Base-by-base conservation (phyloP, 2,888 invertebrate genomes). In the Cybosia mesomella region DNA sequence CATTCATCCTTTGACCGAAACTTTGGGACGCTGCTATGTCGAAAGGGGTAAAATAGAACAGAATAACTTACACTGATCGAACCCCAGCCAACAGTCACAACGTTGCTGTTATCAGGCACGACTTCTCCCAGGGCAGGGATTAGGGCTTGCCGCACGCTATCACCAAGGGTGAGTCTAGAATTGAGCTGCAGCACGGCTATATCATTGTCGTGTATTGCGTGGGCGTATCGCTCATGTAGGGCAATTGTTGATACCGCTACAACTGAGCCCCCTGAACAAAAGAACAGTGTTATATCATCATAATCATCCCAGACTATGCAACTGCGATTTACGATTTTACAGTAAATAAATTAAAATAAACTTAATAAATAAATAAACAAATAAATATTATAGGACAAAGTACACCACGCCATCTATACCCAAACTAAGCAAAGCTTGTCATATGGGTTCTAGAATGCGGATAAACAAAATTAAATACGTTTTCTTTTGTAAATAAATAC, bases 61-160 rank as follows among this genome's bases (percentile, higher is more conserved):
- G 13, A 10, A 28, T 9, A 21, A 79, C 88, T 85, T 67, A 92
- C 92, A 61, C 71, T 70, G 53, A 91, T 93, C 5, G 72, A 49
- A 0, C 94, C 94, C 94, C 94, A 94, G 0, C 94, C 94, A 2
- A 91, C 82, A 39, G 83, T 79, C 0, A 74, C 75, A 4, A 93
- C 89, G 0, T 70, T 49, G 0, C 83, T 72, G 72, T 90, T 85
- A 63, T 89, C 85, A 0, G 86, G 80, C 10, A 93, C 72, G 13
- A 58, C 64, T 0, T 72, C 71, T 0, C 79, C 83, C 39, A 80
- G 85, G 8, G n/a, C 9, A 1, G 91, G 89, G 8, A 93, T 76
- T 34, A 2, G 0, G 2, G 86, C 89, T 0, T 72, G 4, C 8
- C 49, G 73, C 0, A 89, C 78, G 0, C 66, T 49, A 39, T 21